Percentiles rank a stretch among this genome's conserved stretches.
Conservation (phyloP, 2,888 invertebrate species). For the Spisula solida region DNA sequence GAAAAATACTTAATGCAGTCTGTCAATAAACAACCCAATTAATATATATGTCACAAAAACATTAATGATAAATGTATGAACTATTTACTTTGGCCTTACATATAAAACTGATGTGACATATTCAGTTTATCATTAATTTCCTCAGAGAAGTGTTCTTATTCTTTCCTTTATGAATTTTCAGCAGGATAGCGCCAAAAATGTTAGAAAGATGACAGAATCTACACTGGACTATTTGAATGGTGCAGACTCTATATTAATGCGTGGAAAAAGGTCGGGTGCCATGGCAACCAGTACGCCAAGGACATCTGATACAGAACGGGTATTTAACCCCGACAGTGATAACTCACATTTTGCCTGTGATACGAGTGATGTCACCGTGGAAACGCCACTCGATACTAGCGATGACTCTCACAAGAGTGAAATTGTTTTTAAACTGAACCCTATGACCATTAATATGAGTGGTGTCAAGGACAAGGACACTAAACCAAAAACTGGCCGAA, state of each 20-base stretch:
- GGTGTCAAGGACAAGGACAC: conserved; percentile 30
- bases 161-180: conserved; percentile 61
- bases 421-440: conserved; percentile 57
- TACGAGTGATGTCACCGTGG: conserved; percentile 56
- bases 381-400: conserved; percentile 52
- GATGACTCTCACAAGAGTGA: conserved; percentile 69
- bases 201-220: conserved; percentile 78
- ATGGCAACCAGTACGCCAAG: conserved; percentile 74
- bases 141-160: not conserved
- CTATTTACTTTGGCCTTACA: too few relatives aligned
- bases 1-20: too few relatives aligned
- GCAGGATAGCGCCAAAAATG: conserved; percentile 77
- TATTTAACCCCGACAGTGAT: conserved; percentile 62
- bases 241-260: conserved; percentile 74
- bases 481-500: conserved; percentile 24
- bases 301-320: conserved; percentile 56
- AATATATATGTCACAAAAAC: too few relatives aligned
- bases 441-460: conserved; percentile 50
- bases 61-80: too few relatives aligned
- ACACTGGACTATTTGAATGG: conserved; percentile 79
- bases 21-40: too few relatives aligned
- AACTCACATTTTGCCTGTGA: conserved; percentile 54
- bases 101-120: too few relatives aligned
- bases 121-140: not conserved
- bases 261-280: conserved; percentile 56